Evolutionary conservation across 2,113 vertebrate species (phyloP).

Genomic region (Paedocypris sp.): DNA sequence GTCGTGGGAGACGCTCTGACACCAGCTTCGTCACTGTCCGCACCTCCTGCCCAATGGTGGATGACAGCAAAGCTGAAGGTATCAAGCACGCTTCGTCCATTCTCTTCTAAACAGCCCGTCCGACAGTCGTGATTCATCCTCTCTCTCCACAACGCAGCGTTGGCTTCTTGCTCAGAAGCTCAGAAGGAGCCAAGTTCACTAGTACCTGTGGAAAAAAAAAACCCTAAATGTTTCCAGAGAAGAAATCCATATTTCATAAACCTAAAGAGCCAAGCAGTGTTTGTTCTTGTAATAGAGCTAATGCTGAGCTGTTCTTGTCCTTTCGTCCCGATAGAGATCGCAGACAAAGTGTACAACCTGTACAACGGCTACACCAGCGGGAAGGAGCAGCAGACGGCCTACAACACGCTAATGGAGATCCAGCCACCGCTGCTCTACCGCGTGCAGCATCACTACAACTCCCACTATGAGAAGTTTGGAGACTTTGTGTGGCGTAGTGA

Average conservation of each 20-base stretch:
- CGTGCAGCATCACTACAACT: constrained; percentile 94
- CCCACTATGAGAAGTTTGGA: constrained; percentile 96
- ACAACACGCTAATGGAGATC: constrained; percentile 94
- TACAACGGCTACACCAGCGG: constrained; percentile 98
- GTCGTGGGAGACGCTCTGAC: constrained; percentile 82
- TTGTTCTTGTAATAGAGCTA: not conserved
- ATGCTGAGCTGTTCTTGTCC: not conserved
- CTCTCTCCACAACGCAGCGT: too few species aligned
- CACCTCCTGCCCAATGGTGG: constrained; percentile 88
- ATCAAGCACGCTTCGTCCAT: constrained; percentile 12
- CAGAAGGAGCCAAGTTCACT: too few species aligned
- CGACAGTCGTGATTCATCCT: too few species aligned
- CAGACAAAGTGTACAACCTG: constrained; percentile 94
- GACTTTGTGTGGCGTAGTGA: constrained; percentile 97
- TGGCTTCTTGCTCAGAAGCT: too few species aligned
- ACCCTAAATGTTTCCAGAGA: too few species aligned
- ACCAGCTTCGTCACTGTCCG: constrained; percentile 81
- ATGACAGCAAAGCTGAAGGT: constrained; percentile 96
- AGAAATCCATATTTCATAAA: too few species aligned
- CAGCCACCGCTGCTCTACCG: constrained; percentile 82
- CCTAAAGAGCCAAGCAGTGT: too few species aligned
- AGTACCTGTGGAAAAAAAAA: too few species aligned
- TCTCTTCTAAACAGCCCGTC: constrained; percentile 10
- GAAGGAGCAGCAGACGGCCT: constrained; percentile 97
- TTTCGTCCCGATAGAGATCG: constrained; percentile 68